Evolutionary conservation across 2,113 vertebrate genomes (phyloP).

Genomic region (Scomber colias): DNA sequence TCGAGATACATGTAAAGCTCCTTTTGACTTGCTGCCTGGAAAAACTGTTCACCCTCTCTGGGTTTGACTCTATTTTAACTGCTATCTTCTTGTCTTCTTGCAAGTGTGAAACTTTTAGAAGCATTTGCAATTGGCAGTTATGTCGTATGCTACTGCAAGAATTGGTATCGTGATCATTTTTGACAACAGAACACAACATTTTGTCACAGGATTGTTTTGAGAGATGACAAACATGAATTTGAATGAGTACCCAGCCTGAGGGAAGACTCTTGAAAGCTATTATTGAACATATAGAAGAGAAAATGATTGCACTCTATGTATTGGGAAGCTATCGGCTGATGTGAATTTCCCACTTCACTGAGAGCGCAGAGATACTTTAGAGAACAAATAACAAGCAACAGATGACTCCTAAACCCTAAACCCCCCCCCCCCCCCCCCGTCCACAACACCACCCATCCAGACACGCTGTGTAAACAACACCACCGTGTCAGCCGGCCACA

Average conservation of each 20-base stretch:
- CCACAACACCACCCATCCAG: not conserved
- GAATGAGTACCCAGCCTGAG: not conserved
- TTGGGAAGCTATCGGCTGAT: not conserved
- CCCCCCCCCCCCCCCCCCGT: not conserved
- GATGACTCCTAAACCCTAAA: not conserved
- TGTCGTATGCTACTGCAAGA: not conserved
- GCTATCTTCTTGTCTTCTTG: not conserved
- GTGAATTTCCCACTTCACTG: slow-evolving; percentile 20
- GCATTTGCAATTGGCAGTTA: not conserved
- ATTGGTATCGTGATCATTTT: no score
- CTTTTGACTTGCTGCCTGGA: not conserved
- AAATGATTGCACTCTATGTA: not conserved
- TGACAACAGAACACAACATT: no score
- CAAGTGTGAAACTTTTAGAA: not conserved
- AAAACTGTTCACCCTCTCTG: not conserved
- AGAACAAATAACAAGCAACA: slow-evolving; percentile 30
- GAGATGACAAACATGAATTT: not conserved
- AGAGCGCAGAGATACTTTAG: not conserved
- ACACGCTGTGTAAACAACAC: slow-evolving; percentile 22
- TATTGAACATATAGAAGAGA: not conserved
- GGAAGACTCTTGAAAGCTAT: not conserved
- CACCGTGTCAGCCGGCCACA: not conserved
- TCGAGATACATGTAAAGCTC: not conserved
- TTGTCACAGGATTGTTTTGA: no score
- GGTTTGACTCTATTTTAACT: not conserved